A percentile compares a stretch with the other conserved stretches of the same genome.
Conservation (phyloP, 2,797 vertebrate genomes). For the Xenentodon cancila region DNA sequence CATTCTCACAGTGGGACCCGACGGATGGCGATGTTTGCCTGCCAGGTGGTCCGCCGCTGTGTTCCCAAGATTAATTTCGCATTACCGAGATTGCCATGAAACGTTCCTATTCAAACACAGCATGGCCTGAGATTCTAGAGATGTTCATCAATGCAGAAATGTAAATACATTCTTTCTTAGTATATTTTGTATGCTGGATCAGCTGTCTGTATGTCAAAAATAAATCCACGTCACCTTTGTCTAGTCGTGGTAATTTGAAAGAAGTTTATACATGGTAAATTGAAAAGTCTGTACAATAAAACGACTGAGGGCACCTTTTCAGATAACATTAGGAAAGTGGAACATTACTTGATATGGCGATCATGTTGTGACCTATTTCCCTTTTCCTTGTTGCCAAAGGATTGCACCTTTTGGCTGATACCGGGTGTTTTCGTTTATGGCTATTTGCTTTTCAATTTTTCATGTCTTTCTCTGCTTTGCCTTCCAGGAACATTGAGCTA, state of each 20-base stretch:
- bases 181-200: too few relatives aligned
- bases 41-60: background rate
- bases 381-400: constrained; percentile 9
- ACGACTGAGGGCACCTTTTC: background rate
- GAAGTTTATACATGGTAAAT: background rate
- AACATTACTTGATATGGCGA: constrained; percentile 15
- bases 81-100: too few relatives aligned
- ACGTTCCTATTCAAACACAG: too few relatives aligned
- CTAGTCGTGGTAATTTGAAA: background rate
- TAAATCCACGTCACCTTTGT: too few relatives aligned
- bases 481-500: constrained; percentile 48
- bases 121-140: too few relatives aligned
- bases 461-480: constrained; percentile 38
- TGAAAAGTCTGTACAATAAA: background rate
- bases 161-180: too few relatives aligned
- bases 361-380: constrained; percentile 8
- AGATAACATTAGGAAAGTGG: background rate
- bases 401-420: constrained; percentile 20
- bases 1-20: background rate
- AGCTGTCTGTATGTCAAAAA: too few relatives aligned
- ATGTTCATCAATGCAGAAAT: too few relatives aligned
- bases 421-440: constrained; percentile 37
- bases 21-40: background rate
- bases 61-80: background rate
- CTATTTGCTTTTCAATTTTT: constrained; percentile 58